Percentiles rank a stretch among this genome's conserved stretches.
phyloP scores from a whole-genome alignment of 1,140 invertebrate species.

The Babylonia areolata region DNA sequence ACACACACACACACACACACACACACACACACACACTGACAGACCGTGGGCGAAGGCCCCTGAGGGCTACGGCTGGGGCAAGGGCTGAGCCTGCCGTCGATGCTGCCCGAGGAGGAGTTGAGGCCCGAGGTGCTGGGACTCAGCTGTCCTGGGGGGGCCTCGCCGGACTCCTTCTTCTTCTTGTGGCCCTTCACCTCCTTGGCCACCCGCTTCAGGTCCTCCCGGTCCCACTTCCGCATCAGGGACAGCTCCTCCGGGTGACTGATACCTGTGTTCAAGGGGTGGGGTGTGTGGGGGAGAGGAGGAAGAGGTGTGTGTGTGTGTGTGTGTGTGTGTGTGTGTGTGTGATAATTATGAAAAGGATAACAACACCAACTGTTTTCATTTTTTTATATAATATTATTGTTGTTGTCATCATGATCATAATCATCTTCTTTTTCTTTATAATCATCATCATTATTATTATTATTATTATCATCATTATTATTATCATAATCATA shows the following conservation, averaged over 20 bases:
- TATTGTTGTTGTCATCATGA: no score
- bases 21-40: neutral
- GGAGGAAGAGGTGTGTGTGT: neutral
- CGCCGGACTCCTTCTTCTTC: slow-evolving; percentile 50
- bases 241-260: slow-evolving; percentile 98
- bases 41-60: slow-evolving; percentile 40
- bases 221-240: slow-evolving; percentile 78
- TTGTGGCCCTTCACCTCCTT: slow-evolving; percentile 61
- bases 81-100: slow-evolving; percentile 61
- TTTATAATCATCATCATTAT: no score
- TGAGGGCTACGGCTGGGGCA: slow-evolving; percentile 61
- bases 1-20: no score
- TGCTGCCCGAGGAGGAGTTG: slow-evolving; percentile 56
- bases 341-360: no score
- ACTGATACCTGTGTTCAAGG: slow-evolving; percentile 90
- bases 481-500: no score
- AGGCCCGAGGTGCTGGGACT: slow-evolving; percentile 47
- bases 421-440: no score
- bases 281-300: neutral
- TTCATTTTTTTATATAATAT: no score
- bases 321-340: no score
- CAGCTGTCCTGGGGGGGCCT: slow-evolving; percentile 38
- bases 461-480: no score
- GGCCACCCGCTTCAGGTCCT: slow-evolving; percentile 72
- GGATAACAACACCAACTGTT: no score